phyloP scores from a whole-genome alignment of 2,888 invertebrate genomes.

The Chloromyia formosa region DNA sequence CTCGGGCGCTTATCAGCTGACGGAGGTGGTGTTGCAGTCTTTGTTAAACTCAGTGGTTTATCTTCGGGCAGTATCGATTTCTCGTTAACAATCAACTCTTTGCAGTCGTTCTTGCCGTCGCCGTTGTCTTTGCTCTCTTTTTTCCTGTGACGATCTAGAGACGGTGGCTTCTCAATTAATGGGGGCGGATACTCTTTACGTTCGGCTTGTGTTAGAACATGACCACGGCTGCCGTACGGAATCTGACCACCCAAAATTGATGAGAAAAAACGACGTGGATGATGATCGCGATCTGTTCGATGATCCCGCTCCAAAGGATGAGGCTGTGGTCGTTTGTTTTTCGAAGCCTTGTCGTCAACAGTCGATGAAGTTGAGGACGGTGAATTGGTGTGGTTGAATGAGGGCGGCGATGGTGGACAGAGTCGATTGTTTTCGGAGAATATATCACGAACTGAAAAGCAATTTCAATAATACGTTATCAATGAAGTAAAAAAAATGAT shows the following conservation, averaged over 20 bases:
- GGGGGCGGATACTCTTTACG: conserved; percentile 78
- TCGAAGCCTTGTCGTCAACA: conserved; percentile 31
- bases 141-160: neutral
- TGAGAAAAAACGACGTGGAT: conserved; percentile 74
- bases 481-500: no score
- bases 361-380: conserved; percentile 36
- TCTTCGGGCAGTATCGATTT: conserved; percentile 72
- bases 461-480: no score
- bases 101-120: conserved; percentile 63
- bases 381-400: conserved; percentile 29
- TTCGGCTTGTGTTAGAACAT: conserved; percentile 83
- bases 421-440: conserved; percentile 63
- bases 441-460: conserved; percentile 67
- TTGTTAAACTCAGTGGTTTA: conserved; percentile 70
- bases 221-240: conserved; percentile 81
- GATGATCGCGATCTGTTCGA: conserved; percentile 4
- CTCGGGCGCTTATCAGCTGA: conserved; percentile 63
- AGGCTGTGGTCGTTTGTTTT: neutral
- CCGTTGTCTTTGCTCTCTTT: neutral
- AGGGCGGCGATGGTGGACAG: conserved; percentile 51
- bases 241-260: conserved; percentile 83
- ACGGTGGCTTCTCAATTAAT: conserved; percentile 26
- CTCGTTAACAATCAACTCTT: conserved; percentile 70
- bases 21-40: conserved; percentile 68
- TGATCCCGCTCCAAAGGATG: neutral